Base-by-base conservation (phyloP, 2,113 vertebrate species). In the Puma concolor region DNA sequence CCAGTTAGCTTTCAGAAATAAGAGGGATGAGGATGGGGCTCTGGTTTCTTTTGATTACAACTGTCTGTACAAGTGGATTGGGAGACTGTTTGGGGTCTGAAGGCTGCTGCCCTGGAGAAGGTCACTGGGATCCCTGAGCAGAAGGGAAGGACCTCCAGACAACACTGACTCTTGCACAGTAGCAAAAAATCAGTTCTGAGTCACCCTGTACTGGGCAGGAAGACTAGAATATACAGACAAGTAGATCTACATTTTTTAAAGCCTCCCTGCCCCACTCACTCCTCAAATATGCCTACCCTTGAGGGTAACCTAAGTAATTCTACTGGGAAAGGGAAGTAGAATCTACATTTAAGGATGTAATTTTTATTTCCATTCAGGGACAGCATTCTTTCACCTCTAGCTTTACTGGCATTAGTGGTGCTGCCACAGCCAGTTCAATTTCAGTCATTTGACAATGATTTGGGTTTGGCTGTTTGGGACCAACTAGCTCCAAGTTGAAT, bases 1-100 rank as follows among this genome's bases (percentile, higher is more conserved):
- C 79, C 57, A 66, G 67, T 71, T 95, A 93, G 66, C 86, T 72
- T 93, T 90, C 57, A 92, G 79, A 96, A 92, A 91, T 54, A 79
- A 87, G 88, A 95, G 36, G n/a, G 16, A 48, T 27, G 25, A 57
- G 7, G n/a, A 57, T 17, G 1, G 54, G 71, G 13, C 10, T 96
- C 29, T 57, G 29, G 5, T 83, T 97, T 88, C 79, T 94, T 90
- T 69, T 64, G 21, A 77, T 60, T 54, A 87, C 3, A 2, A 76
- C 21, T 72, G 36, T 92, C 48, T 9, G 3, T 54, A 25, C 31
- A 57, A 60, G 64, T 29, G 15, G 5, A 44, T 31, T 36, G 25
- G 74, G 67, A 81, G 19, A 63, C 19, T 14, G 17, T 3, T 14
- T 36, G 14, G 11, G 29, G 16, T 71, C 38, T 87, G 54, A 85